Evolutionary conservation across 2,113 vertebrate species (phyloP).

Genomic region (Mesocricetus auratus): DNA sequence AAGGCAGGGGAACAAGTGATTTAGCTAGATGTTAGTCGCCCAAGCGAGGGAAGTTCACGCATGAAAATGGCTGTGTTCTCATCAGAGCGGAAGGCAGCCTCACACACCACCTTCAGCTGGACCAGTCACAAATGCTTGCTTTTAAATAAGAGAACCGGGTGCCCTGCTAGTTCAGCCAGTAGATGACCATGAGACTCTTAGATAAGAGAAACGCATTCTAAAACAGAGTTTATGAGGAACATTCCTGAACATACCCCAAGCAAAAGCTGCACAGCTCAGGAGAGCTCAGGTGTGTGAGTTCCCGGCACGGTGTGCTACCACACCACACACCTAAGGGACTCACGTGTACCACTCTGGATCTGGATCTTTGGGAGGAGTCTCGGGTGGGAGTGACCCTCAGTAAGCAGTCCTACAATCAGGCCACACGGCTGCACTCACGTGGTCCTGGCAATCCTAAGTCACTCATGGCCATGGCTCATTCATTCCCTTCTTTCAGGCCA

Average conservation of each 20-base stretch:
- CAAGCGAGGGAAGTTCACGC: not conserved
- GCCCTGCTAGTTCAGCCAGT: not conserved
- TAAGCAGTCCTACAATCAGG: too few species aligned
- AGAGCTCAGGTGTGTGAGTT: accelerated
- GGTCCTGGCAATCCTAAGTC: not conserved
- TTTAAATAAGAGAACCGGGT: not conserved
- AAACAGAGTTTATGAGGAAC: not conserved
- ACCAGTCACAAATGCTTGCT: not conserved
- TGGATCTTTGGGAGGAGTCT: not conserved
- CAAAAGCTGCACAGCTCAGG: accelerated
- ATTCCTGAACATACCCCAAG: not conserved
- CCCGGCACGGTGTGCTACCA: accelerated
- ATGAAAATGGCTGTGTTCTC: not conserved
- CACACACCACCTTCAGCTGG: accelerated
- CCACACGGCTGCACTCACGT: accelerated
- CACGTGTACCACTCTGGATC: accelerated
- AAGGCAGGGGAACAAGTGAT: not conserved
- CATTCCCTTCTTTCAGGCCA: not conserved
- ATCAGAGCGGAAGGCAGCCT: not conserved
- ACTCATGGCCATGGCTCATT: accelerated
- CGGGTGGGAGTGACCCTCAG: accelerated
- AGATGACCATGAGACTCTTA: too few species aligned
- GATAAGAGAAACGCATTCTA: not conserved
- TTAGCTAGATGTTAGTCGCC: not conserved
- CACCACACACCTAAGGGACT: accelerated